Base-by-base conservation (phyloP, 2,113 vertebrate genomes). In the Dipodomys spectabilis region DNA sequence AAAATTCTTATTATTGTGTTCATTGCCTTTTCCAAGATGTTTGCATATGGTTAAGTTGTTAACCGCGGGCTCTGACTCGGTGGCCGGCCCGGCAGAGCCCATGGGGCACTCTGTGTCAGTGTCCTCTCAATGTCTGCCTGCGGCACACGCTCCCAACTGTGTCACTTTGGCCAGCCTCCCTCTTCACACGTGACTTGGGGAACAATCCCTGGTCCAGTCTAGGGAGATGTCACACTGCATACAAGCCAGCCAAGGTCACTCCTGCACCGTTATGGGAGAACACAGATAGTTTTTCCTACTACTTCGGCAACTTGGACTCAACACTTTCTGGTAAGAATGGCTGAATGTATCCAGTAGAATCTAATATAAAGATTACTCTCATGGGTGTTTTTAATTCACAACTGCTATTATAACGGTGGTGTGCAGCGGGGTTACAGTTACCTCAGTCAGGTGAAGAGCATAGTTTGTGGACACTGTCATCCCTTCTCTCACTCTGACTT, bases 311-410 rank as follows among this genome's bases (percentile, higher is more conserved):
- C 49, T 49, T 91, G 86, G 64, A 80, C 23, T 81, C 77, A 18
- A 93, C 65, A 87, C 15, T 78, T 93, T 86, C 49, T 95, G 10
- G 25, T 92, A 69, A 28, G 71, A 65, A n/a, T 2, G 82, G 22
- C 16, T 94, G 13, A 93, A 65, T 32, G 1, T 5, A 90, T 35
- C 7, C 25, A 73, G 49, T 49, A 49, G 49, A 49, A 49, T 49
- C 49, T 10, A 49, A 49, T 49, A 49, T 49, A 49, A 49, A 49
- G 49, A 49, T 49, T 49, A 65, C 74, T 85, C 64, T 69, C 92
- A 86, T 35, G n/a, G 49, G 12, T 49, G 12, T 49, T 49, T 49
- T 49, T 49, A 49, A 49, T 49, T 49, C 49, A 39, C 12, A 49
- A 49, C 12, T 49, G 49, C 12, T 49, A 49, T 12, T 49, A 11